Percentiles rank a stretch among this genome's conserved stretches.
Evolutionary conservation across 2,888 invertebrate genomes (phyloP).

Genomic region (Chrysopilus asiliformis): DNA sequence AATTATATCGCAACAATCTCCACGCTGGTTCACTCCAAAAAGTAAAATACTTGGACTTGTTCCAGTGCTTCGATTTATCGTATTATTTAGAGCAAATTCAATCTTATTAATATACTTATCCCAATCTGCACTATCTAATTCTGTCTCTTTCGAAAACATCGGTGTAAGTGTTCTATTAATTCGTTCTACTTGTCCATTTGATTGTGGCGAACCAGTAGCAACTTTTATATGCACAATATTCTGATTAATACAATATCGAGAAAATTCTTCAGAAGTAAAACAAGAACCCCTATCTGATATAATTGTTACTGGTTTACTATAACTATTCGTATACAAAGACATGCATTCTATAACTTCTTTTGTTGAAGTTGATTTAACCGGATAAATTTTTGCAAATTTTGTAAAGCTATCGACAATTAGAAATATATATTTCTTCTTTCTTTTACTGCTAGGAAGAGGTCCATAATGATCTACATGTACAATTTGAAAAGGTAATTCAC

Average conservation of each 20-base stretch:
- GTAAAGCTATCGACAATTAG: slow-evolving; percentile 2
- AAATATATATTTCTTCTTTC: slow-evolving; percentile 1
- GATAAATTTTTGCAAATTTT: slow-evolving; percentile 1
- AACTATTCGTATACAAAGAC: slow-evolving; percentile 1
- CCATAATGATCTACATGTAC: too few relatives aligned
- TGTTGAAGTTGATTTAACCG: slow-evolving; percentile 12
- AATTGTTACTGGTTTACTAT: slow-evolving; percentile 1
- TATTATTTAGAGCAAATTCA: slow-evolving; percentile 20
- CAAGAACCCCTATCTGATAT: slow-evolving; percentile 4
- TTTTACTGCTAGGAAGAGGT: slow-evolving; percentile 8
- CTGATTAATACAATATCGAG: slow-evolving; percentile 12
- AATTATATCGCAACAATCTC: slow-evolving; percentile 15
- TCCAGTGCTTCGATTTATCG: slow-evolving; percentile 17
- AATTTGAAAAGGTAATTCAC: too few relatives aligned
- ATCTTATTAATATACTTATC: slow-evolving; percentile 5
- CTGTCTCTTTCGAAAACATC: slow-evolving; percentile 9
- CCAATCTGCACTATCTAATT: slow-evolving; percentile 7
- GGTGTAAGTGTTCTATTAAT: slow-evolving; percentile 8
- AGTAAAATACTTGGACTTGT: slow-evolving; percentile 20
- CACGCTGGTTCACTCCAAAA: too few relatives aligned
- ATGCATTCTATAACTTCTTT: slow-evolving; percentile 3
- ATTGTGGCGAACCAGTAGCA: slow-evolving; percentile 19
- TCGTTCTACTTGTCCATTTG: slow-evolving; percentile 21
- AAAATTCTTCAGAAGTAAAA: slow-evolving; percentile 10
- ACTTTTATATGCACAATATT: slow-evolving; percentile 18